Base-by-base conservation (phyloP, 2,113 vertebrate genomes). In the Esox niger region DNA sequence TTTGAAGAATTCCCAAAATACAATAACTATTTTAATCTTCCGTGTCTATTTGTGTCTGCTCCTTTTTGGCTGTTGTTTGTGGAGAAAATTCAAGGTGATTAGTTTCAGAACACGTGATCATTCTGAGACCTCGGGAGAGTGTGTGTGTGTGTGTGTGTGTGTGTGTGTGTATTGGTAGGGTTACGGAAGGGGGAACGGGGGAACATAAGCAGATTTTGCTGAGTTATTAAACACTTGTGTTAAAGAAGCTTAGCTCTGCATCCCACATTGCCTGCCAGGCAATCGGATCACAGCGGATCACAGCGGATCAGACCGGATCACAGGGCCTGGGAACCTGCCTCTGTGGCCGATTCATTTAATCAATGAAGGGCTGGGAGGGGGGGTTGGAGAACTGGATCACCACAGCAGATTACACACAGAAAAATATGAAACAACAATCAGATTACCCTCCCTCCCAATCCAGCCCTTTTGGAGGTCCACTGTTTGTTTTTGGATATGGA, bases 151-250 rank as follows among this genome's bases (percentile, higher is more conserved):
- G 29, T 15, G 23, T 13, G 61, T 15, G 23, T 7, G 2, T 2
- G 32, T 8, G 33, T 38, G 23, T 38, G 59, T 7, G n/a, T 64
- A n/a, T n/a, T n/a, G n/a, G n/a, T n/a, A n/a, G n/a, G n/a, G n/a
- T n/a, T n/a, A n/a, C n/a, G n/a, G n/a, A n/a, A n/a, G 20, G 4
- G 21, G 0, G 13, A 9, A 5, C 20, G 31, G 59, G 31, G 6
- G n/a, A 20, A 33, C 2, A 3, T 94, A 93, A 95, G 93, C 89
- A 92, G 95, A 94, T 94, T 94, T 92, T 93, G 92, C 87, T 82
- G 91, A 94, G 93, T 95, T 94, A 95, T 94, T 95, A 93, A 97
- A 94, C 92, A 92, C 91, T 93, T 91, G 92, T 93, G 91, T 89
- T 91, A 94, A 95, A 96, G 94, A 93, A 91, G 93, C 93, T 95